phyloP scores from a whole-genome alignment of 2,113 vertebrate genomes.

The Callospermophilus lateralis region DNA sequence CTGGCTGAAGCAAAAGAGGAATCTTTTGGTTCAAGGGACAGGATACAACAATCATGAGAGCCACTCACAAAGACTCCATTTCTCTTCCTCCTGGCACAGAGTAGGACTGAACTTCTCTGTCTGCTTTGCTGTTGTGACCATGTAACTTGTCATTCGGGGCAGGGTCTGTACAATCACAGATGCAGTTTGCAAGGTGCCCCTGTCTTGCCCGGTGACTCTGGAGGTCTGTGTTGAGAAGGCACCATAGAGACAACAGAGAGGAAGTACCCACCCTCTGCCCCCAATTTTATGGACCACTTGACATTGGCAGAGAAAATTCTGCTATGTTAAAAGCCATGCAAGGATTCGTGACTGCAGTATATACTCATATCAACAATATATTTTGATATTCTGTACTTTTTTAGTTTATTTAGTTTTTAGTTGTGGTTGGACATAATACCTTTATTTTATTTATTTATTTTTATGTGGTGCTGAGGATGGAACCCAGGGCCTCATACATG shows the following conservation, averaged over 20 bases:
- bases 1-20: not conserved
- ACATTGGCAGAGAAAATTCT: not conserved
- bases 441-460: too few relatives aligned
- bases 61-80: not conserved
- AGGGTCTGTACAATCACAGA: not conserved
- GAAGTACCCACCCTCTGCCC: not conserved
- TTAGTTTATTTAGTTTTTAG: too few relatives aligned
- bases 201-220: not conserved
- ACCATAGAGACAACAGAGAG: not conserved
- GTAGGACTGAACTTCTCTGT: not conserved
- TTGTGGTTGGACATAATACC: too few relatives aligned
- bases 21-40: not conserved
- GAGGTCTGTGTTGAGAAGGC: not conserved
- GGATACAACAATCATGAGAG: not conserved
- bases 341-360: not conserved
- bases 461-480: too few relatives aligned
- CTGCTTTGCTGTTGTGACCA: not conserved
- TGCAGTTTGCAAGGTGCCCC: rapidly evolving
- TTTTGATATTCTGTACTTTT: not conserved
- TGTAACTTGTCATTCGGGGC: not conserved
- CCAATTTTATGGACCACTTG: not conserved
- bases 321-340: not conserved
- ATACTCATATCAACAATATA: rapidly evolving
- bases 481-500: too few relatives aligned
- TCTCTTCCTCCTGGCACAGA: not conserved